Evolutionary conservation across 2,888 invertebrate species (phyloP).

Genomic region (Halocaridina rubra): DNA sequence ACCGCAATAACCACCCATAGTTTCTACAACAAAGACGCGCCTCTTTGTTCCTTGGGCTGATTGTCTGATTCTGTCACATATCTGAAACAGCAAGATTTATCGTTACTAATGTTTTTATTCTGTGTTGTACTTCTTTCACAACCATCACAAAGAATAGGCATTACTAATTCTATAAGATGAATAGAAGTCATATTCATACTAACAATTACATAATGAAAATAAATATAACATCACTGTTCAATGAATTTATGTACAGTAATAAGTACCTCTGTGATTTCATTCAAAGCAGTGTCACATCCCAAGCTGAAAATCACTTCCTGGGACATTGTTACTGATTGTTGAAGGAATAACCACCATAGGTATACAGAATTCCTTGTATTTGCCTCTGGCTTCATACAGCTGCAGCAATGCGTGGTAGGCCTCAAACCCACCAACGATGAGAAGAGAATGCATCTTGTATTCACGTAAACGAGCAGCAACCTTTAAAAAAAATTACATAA

Average conservation of each 20-base stretch:
- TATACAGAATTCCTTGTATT: slow-evolving; percentile 88
- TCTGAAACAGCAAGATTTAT: slow-evolving; percentile 72
- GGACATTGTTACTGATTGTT: slow-evolving; percentile 99
- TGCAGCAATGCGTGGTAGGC: slow-evolving; percentile 87
- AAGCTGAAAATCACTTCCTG: slow-evolving; percentile 97
- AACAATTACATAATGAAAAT: too few relatives aligned
- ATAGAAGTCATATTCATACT: too few relatives aligned
- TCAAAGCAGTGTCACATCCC: slow-evolving; percentile 96
- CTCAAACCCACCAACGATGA: slow-evolving; percentile 97
- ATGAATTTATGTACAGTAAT: too few relatives aligned
- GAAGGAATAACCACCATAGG: slow-evolving; percentile 95
- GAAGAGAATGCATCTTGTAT: slow-evolving; percentile 75
- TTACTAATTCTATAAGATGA: too few relatives aligned
- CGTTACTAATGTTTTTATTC: too few relatives aligned
- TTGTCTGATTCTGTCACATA: slow-evolving; percentile 95
- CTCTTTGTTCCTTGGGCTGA: slow-evolving; percentile 99
- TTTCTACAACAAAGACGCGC: slow-evolving; percentile 97
- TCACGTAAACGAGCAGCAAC: slow-evolving; percentile 61
- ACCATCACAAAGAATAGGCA: too few relatives aligned
- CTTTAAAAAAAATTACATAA: not conserved
- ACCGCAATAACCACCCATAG: slow-evolving; percentile 99
- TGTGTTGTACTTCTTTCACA: too few relatives aligned
- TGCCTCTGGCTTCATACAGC: slow-evolving; percentile 78
- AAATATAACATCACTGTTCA: too few relatives aligned
- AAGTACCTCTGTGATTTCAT: slow-evolving; percentile 97